A percentile compares a stretch with the other conserved stretches of the same genome.
These are phyloP conservation scores for Siphamia tubifer DNA, from an alignment of 2,113 vertebrate genomes.

Conservation along the genomic window DNA sequence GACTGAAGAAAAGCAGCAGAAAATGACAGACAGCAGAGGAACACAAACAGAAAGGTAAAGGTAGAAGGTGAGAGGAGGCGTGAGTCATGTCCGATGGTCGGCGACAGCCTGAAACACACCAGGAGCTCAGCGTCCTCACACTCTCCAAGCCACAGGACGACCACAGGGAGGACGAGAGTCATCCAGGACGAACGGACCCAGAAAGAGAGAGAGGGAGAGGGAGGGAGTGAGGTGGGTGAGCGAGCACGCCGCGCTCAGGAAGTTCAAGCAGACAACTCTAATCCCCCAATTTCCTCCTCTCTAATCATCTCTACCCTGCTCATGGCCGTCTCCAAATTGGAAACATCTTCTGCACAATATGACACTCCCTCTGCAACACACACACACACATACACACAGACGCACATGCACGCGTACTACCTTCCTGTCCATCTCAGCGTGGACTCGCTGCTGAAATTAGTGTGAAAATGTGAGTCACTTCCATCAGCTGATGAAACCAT, in stretches of 20 bases:
- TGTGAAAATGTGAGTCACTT: slow-evolving; percentile 30
- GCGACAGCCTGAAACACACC: slow-evolving; percentile 50
- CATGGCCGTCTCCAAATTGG: slow-evolving; percentile 87
- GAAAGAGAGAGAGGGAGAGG: background rate
- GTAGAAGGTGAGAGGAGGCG: slow-evolving; percentile 2
- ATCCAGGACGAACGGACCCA: slow-evolving; percentile 11
- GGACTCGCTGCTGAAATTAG: slow-evolving; percentile 11
- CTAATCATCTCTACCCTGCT: slow-evolving; percentile 94
- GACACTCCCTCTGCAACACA: slow-evolving; percentile 24
- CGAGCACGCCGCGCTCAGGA: slow-evolving; percentile 81
- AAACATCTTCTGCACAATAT: slow-evolving; percentile 85
- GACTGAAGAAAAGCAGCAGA: background rate
- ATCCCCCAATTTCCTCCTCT: slow-evolving; percentile 99
- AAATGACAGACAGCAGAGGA: background rate
- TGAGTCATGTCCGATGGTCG: slow-evolving; percentile 48
- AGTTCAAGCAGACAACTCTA: slow-evolving; percentile 98
- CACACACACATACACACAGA: slow-evolving; percentile 11
- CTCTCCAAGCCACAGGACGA: slow-evolving; percentile 27
- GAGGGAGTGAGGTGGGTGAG: slow-evolving; percentile 38
- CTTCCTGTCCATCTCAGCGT: background rate
- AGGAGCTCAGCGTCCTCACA: slow-evolving; percentile 38
- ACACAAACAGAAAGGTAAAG: too few relatives aligned
- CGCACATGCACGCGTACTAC: slow-evolving; percentile 1
- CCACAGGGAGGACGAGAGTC: slow-evolving; percentile 56
- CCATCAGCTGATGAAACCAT: slow-evolving; percentile 21